Conservation (phyloP, 2,113 vertebrate genomes). For the Pituophis catenifer region DNA sequence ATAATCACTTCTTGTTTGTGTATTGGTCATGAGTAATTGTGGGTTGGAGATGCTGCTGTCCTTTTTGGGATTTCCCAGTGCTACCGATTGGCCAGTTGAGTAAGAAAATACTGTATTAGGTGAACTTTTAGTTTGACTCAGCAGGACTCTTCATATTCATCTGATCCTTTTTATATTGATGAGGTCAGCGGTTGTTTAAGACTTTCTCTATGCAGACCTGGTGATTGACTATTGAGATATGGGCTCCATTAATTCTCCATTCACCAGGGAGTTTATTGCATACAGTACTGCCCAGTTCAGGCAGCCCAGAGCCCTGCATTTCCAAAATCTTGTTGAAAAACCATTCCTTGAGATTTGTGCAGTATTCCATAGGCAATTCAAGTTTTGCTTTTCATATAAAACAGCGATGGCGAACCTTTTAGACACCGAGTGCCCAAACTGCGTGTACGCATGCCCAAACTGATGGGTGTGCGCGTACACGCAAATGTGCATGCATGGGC, state of each 20-base stretch:
- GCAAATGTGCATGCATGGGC: no score
- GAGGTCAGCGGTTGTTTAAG: background rate
- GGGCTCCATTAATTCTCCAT: background rate
- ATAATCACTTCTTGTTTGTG: background rate
- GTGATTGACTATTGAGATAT: no score
- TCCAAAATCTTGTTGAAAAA: background rate
- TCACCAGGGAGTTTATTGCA: accelerated
- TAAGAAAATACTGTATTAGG: background rate
- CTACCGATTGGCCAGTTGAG: background rate
- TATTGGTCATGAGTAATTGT: background rate
- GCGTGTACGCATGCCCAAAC: no score
- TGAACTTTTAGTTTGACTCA: background rate
- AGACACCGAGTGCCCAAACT: no score
- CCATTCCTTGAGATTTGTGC: background rate
- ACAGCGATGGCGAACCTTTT: no score
- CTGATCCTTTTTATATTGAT: background rate
- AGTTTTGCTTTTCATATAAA: background rate
- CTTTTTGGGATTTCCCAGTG: background rate
- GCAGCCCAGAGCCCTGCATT: accelerated
- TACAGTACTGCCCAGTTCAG: accelerated
- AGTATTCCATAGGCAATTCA: background rate
- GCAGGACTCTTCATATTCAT: background rate
- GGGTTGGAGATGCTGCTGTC: background rate
- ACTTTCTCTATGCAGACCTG: background rate
- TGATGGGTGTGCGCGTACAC: no score